Percentiles rank a stretch among this genome's conserved stretches.
These are phyloP conservation scores for Rhynchonycteris naso DNA, from an alignment of 2,797 vertebrate species.

Conservation along the genomic window DNA sequence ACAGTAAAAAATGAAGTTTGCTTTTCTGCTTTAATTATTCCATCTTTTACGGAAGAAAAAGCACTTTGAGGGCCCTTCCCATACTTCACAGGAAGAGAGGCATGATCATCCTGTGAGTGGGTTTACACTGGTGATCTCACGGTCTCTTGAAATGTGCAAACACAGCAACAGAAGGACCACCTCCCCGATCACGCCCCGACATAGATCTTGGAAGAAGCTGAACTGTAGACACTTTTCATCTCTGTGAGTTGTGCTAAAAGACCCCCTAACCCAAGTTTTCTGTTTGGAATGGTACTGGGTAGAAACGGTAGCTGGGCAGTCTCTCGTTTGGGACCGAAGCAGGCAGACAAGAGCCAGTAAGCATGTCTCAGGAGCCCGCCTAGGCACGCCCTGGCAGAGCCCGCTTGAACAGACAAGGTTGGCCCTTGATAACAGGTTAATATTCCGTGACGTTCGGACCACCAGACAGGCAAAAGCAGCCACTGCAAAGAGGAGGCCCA, in stretches of 20 bases:
- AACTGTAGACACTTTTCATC: background rate
- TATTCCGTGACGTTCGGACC: background rate
- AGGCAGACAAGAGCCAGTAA: background rate
- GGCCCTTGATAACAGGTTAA: background rate
- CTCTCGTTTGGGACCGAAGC: background rate
- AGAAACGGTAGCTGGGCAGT: background rate
- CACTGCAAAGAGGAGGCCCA: background rate
- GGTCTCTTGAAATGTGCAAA: background rate
- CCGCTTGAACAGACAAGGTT: background rate
- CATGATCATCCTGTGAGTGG: fast-evolving
- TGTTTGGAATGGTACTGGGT: background rate
- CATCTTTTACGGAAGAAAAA: background rate
- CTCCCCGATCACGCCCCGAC: background rate
- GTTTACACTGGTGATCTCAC: background rate
- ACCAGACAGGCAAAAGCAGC: background rate
- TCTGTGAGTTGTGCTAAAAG: background rate
- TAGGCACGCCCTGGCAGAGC: background rate
- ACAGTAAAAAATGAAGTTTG: background rate
- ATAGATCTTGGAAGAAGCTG: background rate
- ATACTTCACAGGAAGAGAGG: background rate
- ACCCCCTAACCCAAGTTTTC: background rate
- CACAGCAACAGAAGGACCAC: background rate
- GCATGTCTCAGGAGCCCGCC: background rate
- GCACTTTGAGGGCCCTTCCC: background rate
- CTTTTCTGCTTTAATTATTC: background rate